phyloP scores from a whole-genome alignment of 2,797 vertebrate species.

The Channa striata region DNA sequence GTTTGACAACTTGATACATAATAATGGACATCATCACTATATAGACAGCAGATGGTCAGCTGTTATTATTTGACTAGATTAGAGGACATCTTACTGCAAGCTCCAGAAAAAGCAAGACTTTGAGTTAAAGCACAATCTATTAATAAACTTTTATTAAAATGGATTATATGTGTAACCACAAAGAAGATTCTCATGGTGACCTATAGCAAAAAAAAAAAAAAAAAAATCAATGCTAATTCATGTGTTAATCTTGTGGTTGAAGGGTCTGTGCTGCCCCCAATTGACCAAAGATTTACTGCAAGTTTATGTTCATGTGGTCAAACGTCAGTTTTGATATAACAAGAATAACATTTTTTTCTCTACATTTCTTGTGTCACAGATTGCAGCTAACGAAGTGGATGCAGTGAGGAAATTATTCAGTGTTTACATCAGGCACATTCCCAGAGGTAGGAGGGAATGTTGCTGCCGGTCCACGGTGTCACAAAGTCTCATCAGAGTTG shows the following conservation, averaged over 20 bases:
- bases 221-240: neutral
- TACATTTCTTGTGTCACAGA: conserved; percentile 60
- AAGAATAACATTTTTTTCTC: neutral
- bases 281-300: neutral
- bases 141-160: no score
- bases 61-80: no score
- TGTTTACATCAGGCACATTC: conserved; percentile 57
- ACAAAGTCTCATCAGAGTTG: neutral
- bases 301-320: neutral
- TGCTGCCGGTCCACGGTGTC: neutral
- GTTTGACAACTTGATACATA: no score
- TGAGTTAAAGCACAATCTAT: no score
- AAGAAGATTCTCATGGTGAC: no score
- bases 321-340: neutral
- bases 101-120: no score
- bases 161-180: no score
- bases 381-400: conserved; percentile 83
- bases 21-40: no score
- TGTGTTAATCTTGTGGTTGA: neutral
- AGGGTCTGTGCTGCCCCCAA: neutral
- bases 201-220: no score
- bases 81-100: no score
- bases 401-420: conserved; percentile 81
- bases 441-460: conserved; percentile 62
- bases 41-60: no score